Conservation (phyloP, 2,797 vertebrate genomes). For the Lagocephalus sceleratus region DNA sequence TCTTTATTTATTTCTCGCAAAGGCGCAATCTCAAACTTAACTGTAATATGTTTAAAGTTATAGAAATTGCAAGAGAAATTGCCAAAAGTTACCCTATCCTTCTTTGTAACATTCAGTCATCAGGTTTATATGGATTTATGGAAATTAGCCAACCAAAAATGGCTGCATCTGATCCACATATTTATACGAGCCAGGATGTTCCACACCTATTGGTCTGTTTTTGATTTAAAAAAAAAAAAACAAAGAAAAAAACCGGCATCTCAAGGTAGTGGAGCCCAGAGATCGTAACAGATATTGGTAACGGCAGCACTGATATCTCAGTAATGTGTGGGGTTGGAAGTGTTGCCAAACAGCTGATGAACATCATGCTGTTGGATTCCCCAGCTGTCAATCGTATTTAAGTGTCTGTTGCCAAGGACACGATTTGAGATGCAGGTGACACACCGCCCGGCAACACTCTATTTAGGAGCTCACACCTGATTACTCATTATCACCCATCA, state of each 20-base stretch:
- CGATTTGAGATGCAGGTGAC: slow-evolving; percentile 94
- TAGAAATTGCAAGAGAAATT: slow-evolving; percentile 55
- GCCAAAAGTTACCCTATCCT: slow-evolving; percentile 39
- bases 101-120: slow-evolving; percentile 69
- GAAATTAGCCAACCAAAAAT: slow-evolving; percentile 80
- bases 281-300: slow-evolving; percentile 68
- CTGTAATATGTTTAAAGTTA: slow-evolving; percentile 65
- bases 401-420: slow-evolving; percentile 75
- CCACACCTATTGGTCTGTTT: slow-evolving; percentile 29
- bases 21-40: slow-evolving; percentile 54
- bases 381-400: slow-evolving; percentile 83
- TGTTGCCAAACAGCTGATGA: slow-evolving; percentile 61
- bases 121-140: slow-evolving; percentile 87
- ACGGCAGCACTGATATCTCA: slow-evolving; percentile 11
- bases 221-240: slow-evolving; percentile 25
- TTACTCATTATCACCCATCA: slow-evolving; percentile 98
- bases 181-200: slow-evolving; percentile 60
- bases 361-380: slow-evolving; percentile 67
- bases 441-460: slow-evolving; percentile 81
- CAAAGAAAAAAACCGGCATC: slow-evolving; percentile 58
- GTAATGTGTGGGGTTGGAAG: slow-evolving; percentile 61
- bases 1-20: slow-evolving; percentile 53
- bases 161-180: slow-evolving; percentile 80
- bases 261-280: slow-evolving; percentile 58
- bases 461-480: slow-evolving; percentile 88